phyloP scores from a whole-genome alignment of 2,797 vertebrate genomes.

The Vireo griseus region DNA sequence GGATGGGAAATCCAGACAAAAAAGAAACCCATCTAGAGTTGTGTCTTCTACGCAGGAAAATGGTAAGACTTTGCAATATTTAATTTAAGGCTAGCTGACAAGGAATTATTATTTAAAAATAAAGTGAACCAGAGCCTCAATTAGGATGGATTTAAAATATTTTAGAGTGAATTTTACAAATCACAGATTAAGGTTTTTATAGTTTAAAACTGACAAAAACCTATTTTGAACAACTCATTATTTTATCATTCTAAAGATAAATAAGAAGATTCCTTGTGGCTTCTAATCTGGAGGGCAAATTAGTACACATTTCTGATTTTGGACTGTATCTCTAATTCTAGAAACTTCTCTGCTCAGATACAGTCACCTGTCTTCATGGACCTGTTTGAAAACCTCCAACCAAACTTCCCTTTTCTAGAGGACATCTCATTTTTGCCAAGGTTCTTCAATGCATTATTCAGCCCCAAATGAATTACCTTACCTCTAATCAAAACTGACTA shows the following conservation, averaged over 20 bases:
- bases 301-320: not conserved
- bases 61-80: not conserved
- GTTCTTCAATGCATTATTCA: not conserved
- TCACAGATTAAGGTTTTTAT: not conserved
- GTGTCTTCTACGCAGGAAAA: not conserved
- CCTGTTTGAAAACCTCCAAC: not conserved
- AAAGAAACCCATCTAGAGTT: not conserved
- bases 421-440: not conserved
- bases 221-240: not conserved
- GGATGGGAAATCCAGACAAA: not conserved
- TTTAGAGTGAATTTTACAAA: not conserved
- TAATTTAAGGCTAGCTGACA: not conserved
- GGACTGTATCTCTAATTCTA: not conserved
- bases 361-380: rapidly evolving
- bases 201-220: not conserved
- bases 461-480: not conserved
- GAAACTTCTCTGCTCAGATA: not conserved
- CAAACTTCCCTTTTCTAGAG: not conserved
- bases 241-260: not conserved
- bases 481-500: not conserved
- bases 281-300: not conserved
- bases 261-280: not conserved
- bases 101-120: not conserved
- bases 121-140: not conserved
- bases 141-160: not conserved